phyloP scores from a whole-genome alignment of 2,113 vertebrate species.

The Oncorhynchus nerka region DNA sequence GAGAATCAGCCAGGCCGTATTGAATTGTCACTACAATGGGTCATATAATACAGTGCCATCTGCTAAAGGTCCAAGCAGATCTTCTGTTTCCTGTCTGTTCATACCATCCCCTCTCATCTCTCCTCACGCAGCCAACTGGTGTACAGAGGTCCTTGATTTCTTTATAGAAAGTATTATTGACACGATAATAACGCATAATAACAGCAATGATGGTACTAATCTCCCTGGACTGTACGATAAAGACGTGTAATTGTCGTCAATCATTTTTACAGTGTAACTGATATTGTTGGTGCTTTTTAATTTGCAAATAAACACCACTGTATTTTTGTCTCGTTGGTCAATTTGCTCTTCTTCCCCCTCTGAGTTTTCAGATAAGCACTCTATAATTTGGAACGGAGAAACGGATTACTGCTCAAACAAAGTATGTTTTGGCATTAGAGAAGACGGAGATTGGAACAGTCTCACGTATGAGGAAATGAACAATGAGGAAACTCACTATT shows the following conservation, averaged over 20 bases:
- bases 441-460: background rate
- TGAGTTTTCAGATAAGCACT: background rate
- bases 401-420: background rate
- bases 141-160: conserved; percentile 67
- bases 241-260: conserved; percentile 80
- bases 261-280: conserved; percentile 81
- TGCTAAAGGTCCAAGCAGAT: background rate
- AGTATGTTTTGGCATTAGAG: background rate
- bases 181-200: conserved; percentile 66
- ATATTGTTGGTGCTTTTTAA: conserved; percentile 80
- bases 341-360: background rate
- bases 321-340: conserved; percentile 68
- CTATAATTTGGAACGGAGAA: background rate
- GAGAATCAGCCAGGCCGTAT: background rate
- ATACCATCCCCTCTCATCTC: conserved; percentile 51
- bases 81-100: conserved; percentile 38
- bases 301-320: conserved; percentile 81
- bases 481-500: background rate
- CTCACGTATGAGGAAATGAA: background rate
- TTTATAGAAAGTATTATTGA: conserved; percentile 71
- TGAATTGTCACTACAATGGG: conserved; percentile 54
- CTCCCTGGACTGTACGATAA: conserved; percentile 77
- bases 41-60: background rate
- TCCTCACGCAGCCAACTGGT: conserved; percentile 73
- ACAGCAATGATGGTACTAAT: conserved; percentile 77